Evolutionary conservation across 2,888 invertebrate species (phyloP).

Genomic region (Eupeodes latifasciatus): DNA sequence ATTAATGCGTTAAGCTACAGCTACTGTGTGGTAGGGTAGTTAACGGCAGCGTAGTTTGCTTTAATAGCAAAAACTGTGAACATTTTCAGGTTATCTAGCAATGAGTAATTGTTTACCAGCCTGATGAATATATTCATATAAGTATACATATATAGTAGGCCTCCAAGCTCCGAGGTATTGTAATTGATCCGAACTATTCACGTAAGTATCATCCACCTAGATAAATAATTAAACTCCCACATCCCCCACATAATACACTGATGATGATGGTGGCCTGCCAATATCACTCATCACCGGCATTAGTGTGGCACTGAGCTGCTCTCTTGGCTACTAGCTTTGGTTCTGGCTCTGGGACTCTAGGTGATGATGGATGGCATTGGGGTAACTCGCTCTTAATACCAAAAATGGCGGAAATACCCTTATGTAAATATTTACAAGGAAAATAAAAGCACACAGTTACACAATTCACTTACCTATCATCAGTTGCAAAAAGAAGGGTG

Average conservation of each 20-base stretch:
- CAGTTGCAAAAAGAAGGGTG: slow-evolving; percentile 22
- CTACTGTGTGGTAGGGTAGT: no score
- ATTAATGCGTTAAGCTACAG: background rate
- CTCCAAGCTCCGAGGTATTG: background rate
- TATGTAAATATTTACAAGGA: slow-evolving; percentile 62
- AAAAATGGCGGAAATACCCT: slow-evolving; percentile 28
- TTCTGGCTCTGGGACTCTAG: no score
- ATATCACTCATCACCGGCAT: background rate
- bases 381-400: background rate
- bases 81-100: slow-evolving; percentile 9
- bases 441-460: slow-evolving; percentile 51
- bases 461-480: slow-evolving; percentile 55
- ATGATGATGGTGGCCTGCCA: no score
- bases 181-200: slow-evolving; percentile 37
- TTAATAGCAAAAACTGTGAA: background rate
- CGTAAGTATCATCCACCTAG: background rate
- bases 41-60: no score
- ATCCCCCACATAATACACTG: no score
- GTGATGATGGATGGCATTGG: background rate
- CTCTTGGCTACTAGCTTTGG: background rate
- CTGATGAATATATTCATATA: slow-evolving; percentile 31
- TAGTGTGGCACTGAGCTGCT: background rate
- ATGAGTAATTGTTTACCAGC: slow-evolving; percentile 65
- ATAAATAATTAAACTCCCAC: slow-evolving; percentile 4
- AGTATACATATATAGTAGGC: background rate